Base-by-base conservation (phyloP, 2,888 invertebrate genomes). In the Hirtodrosophila trivittata region DNA sequence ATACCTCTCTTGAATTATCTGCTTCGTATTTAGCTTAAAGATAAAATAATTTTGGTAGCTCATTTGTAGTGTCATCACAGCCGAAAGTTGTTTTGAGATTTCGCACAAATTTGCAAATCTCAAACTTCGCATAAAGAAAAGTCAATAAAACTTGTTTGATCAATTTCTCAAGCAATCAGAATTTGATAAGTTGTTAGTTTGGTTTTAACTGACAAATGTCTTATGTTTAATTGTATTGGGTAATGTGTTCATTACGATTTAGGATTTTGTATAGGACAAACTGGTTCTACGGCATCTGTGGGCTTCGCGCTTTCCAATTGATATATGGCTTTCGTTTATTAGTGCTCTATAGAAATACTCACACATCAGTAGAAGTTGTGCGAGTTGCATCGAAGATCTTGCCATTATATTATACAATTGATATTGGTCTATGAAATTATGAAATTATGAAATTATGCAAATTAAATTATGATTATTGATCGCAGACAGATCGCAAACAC, bases 361-460 rank as follows among this genome's bases (percentile, higher is more conserved):
- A 21, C 5, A 21, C 5, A 21, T 21, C 3, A 3, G 18, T 3
- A 62, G 43, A 60, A n/a, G n/a, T n/a, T n/a, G n/a, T n/a, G n/a
- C n/a, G n/a, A n/a, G n/a, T n/a, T n/a, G n/a, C n/a, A n/a, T n/a
- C n/a, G n/a, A n/a, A n/a, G n/a, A n/a, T 51, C 37, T 39, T 12
- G 9, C 12, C 49, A 49, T 56, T 72, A 52, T 55, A n/a, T n/a
- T n/a, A n/a, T n/a, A n/a, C n/a, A 66, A 81, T 59, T 65, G 50
- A 30, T 38, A 66, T 78, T 76, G 66, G 75, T 62, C 69, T 63
- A 33, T 86, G 82, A 82, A 75, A 77, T 83, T 82, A 82, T 82
- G 12, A 26, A 77, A 75, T 76, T 81, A 86, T 86, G 82, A 82
- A 77, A 77, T 83, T 82, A 82, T 82, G 86, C 86, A 77, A 86